Evolutionary conservation across 2,113 vertebrate genomes (phyloP).

Genomic region (Aegotheles bennettii): DNA sequence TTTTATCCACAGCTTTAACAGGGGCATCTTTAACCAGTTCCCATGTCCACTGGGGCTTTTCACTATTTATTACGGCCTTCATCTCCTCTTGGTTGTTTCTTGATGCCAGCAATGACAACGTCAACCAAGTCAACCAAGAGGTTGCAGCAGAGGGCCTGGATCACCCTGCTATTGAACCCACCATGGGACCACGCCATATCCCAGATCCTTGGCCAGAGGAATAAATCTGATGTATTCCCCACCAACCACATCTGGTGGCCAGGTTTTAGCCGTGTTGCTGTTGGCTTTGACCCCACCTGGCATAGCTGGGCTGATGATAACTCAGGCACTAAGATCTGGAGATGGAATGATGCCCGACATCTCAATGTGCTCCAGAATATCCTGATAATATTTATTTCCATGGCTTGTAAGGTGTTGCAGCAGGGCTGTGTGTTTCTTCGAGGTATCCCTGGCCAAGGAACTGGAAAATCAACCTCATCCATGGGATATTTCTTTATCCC

Average conservation of each 20-base stretch:
- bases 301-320: not conserved
- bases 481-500: not conserved
- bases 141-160: not conserved
- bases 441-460: not conserved
- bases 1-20: not conserved
- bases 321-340: not conserved
- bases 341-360: not conserved
- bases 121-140: not conserved
- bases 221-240: not conserved
- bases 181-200: fast-evolving
- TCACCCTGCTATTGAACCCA: not conserved
- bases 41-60: fast-evolving
- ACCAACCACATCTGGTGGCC: not conserved
- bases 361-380: not conserved
- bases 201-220: not conserved
- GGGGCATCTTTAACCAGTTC: fast-evolving
- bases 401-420: fast-evolving
- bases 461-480: fast-evolving
- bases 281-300: not conserved
- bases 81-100: not conserved
- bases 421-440: not conserved
- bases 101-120: fast-evolving
- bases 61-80: not conserved
- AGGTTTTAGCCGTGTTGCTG: not conserved
- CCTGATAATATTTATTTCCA: not conserved